phyloP scores from a whole-genome alignment of 2,113 vertebrate genomes.

The Dromiciops gliroides region DNA sequence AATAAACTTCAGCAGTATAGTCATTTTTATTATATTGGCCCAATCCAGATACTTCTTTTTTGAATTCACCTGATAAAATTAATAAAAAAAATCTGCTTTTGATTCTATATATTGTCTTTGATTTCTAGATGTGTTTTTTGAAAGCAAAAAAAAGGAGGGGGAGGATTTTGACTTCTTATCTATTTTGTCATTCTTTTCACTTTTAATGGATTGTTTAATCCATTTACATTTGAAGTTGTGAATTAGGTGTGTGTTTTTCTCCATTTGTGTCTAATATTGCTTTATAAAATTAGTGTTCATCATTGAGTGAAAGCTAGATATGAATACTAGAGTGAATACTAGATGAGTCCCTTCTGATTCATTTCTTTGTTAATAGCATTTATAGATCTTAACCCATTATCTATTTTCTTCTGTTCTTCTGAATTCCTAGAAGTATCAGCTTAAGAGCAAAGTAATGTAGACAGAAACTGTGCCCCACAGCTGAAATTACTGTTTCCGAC shows the following conservation, averaged over 20 bases:
- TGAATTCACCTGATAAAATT: too few relatives aligned
- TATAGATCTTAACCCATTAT: too few relatives aligned
- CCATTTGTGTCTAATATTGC: neutral
- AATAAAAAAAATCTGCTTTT: too few relatives aligned
- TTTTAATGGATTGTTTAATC: neutral
- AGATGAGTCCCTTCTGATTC: neutral
- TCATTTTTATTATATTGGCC: too few relatives aligned
- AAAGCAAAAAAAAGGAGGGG: neutral
- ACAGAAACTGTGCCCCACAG: neutral
- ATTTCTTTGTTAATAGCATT: neutral
- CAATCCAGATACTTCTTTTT: too few relatives aligned
- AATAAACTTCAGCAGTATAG: too few relatives aligned
- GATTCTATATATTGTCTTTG: neutral
- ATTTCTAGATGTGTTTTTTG: neutral
- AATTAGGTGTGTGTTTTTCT: neutral
- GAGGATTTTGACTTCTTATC: neutral
- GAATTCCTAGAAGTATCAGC: too few relatives aligned
- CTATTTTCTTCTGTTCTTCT: too few relatives aligned
- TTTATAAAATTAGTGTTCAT: neutral
- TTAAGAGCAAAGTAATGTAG: too few relatives aligned
- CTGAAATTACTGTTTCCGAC: neutral
- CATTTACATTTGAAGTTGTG: neutral
- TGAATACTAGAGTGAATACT: too few relatives aligned
- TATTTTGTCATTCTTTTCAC: neutral
- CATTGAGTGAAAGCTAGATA: neutral